phyloP scores from a whole-genome alignment of 2,113 vertebrate species.

The Ochotona curzoniae region DNA sequence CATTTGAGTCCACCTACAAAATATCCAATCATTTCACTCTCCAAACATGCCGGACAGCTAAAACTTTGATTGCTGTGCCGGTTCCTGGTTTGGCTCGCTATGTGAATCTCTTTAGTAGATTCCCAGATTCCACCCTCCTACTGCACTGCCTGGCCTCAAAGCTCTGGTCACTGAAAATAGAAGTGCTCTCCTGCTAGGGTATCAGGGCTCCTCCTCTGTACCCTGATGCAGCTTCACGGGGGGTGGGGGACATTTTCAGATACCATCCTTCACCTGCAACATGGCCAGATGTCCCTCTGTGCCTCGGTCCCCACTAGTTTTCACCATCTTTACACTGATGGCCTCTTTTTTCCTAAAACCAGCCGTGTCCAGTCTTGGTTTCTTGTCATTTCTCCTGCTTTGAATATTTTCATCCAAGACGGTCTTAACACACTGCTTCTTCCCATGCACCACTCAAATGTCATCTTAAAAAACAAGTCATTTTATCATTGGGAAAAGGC shows the following conservation, averaged over 20 bases:
- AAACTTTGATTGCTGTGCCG: background rate
- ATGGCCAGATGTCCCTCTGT: background rate
- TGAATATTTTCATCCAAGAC: background rate
- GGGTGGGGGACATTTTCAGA: no score
- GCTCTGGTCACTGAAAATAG: background rate
- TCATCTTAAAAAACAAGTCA: background rate
- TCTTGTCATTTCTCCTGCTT: background rate
- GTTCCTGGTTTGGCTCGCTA: background rate
- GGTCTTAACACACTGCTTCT: no score
- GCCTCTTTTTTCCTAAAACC: background rate
- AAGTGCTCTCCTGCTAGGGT: no score
- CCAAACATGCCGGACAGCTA: background rate
- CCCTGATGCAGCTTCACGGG: no score
- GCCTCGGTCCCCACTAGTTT: background rate
- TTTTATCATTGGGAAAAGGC: background rate
- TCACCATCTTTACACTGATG: background rate
- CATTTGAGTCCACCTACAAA: background rate
- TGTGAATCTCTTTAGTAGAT: background rate
- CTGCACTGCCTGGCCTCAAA: background rate
- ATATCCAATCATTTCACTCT: background rate
- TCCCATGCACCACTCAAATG: background rate
- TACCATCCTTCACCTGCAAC: background rate
- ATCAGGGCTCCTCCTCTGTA: background rate
- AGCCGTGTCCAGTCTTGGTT: background rate
- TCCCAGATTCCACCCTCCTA: background rate